Evolutionary conservation across 2,888 invertebrate genomes (phyloP), one percentile per base, ranked within the genome.

Genomic region (Branchipolynoe longqiensis): DNA sequence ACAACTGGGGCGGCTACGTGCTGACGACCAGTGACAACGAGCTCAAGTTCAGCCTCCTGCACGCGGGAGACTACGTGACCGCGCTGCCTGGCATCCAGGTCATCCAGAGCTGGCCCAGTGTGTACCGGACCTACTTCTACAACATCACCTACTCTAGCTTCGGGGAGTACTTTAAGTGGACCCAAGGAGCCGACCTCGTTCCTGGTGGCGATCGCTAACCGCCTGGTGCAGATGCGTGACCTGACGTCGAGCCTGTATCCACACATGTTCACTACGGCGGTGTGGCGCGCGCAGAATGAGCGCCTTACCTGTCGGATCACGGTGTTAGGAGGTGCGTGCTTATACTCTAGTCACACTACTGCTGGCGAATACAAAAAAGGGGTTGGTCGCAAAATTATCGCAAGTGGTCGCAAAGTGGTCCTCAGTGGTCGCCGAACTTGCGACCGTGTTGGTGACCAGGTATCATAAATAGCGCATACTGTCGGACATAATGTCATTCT

Each of bases 1-100:
- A 40, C 14, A 74, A 86, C 41, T 88, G 87, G 88, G 86, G 88
- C 41, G 88, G 88, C 4, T 88, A 87, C 38, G n/a, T 86, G 18
- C 12, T 82, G 22, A 36, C 36, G 2, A 36, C n/a, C 18, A 33
- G 36, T 22, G 2, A 58, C 36, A 31, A 56, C 1, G 58, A 33
- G 12, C 3, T 84, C 12, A 58, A 56, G 0, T 58, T 78, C 38
- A 3, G 6, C 31, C 22, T 84, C 2, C 74, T 84, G 25, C 59
- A 84, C 36, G 73, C 31, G n/a, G 84, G 84, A 4, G 73, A n/a
- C 18, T 38, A 28, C 18, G 25, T 18, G 22, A 14, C 14, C 3
- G 59, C 41, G 8, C 28, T n/a, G 8, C 28, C 22, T 4, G 8
- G 14, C 36, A 33, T 82, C 12, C 31, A 40, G 22, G 25, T 25